Conservation (phyloP, 2,797 vertebrate species). For the Sebastes minor region DNA sequence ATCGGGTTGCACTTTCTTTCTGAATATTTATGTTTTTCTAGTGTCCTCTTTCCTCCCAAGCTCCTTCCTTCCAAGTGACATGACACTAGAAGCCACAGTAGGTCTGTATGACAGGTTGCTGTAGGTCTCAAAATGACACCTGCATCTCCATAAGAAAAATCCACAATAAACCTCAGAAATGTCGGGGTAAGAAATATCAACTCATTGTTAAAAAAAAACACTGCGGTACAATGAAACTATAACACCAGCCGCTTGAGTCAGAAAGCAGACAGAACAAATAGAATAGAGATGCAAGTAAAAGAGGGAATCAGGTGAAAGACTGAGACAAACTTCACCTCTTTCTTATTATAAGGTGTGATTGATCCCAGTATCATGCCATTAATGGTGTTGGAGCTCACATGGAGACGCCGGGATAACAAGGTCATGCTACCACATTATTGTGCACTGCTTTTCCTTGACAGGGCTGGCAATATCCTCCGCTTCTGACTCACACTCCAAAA, state of each 20-base stretch:
- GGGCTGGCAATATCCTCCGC: constrained; percentile 1
- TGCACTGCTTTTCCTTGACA: constrained; percentile 32
- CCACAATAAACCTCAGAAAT: background rate
- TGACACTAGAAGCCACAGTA: background rate
- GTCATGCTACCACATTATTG: constrained; percentile 52
- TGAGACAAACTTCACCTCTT: constrained; percentile 42
- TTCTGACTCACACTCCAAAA: constrained; percentile 8
- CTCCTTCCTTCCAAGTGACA: constrained; percentile 10
- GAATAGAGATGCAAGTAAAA: constrained; percentile 15
- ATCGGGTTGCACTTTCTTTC: background rate
- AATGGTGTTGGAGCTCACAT: constrained; percentile 56
- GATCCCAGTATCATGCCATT: constrained; percentile 62
- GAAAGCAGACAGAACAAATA: constrained; percentile 14
- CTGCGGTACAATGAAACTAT: constrained; percentile 8
- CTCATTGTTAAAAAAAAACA: constrained; percentile 26
- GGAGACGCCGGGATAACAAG: constrained; percentile 54
- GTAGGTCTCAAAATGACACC: constrained; percentile 31
- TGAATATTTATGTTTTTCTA: background rate
- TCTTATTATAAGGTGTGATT: constrained; percentile 65
- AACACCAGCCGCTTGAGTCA: constrained; percentile 26
- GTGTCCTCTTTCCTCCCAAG: constrained; percentile 15
- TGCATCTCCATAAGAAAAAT: constrained; percentile 23
- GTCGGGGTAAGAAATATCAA: background rate
- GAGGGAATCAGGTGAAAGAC: constrained; percentile 17
- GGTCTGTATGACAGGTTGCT: constrained; percentile 19